Percentiles rank a stretch among this genome's conserved stretches.
These are phyloP conservation scores for Crocuta crocuta DNA, from an alignment of 2,113 vertebrate species.

Conservation along the genomic window DNA sequence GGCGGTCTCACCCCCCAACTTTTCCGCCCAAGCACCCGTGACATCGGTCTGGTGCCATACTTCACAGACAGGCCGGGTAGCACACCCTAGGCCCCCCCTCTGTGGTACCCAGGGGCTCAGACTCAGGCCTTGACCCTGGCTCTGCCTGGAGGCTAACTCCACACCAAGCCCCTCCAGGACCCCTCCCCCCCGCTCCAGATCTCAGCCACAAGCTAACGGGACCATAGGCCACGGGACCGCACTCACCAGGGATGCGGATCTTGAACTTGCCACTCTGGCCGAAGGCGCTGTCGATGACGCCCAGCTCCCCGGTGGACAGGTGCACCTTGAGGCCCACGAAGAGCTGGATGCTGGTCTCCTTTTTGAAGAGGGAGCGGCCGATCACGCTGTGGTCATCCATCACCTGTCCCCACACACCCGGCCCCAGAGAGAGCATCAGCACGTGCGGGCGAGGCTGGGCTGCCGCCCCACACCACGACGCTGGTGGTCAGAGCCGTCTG, in stretches of 20 bases:
- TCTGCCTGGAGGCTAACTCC: neutral
- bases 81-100: neutral
- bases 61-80: neutral
- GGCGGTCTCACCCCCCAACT: neutral
- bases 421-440: neutral
- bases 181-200: too few species aligned
- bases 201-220: neutral
- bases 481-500: accelerated
- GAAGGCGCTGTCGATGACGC: slow-evolving; percentile 95
- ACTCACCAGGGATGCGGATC: slow-evolving; percentile 93
- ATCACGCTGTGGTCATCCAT: slow-evolving; percentile 96
- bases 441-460: accelerated
- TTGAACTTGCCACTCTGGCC: slow-evolving; percentile 99
- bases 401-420: slow-evolving; percentile 84
- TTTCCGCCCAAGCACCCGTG: neutral
- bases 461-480: neutral
- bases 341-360: slow-evolving; percentile 98
- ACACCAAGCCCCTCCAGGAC: neutral
- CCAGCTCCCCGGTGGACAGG: slow-evolving; percentile 94
- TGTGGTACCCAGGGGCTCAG: neutral
- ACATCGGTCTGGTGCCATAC: too few species aligned
- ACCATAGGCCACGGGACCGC: neutral
- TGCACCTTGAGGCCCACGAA: slow-evolving; percentile 96
- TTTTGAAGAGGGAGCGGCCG: slow-evolving; percentile 97
- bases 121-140: neutral